Evolutionary conservation across 2,797 vertebrate species (phyloP).

Genomic region (Mionectes olivaceus): DNA sequence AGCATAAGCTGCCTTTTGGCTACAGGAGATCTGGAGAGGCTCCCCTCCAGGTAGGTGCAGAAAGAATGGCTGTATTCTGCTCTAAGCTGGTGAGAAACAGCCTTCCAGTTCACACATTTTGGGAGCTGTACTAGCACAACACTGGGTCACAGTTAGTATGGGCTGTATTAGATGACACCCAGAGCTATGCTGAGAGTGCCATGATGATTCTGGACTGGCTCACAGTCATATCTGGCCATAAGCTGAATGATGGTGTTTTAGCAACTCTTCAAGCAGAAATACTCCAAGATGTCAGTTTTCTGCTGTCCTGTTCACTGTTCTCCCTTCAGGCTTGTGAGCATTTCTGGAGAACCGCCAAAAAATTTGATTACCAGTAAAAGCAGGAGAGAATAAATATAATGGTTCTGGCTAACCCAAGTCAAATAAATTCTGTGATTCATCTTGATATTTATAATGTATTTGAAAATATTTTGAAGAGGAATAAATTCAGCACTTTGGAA

Average conservation of each 20-base stretch:
- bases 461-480: slow-evolving; percentile 58
- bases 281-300: neutral
- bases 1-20: neutral
- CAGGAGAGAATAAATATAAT: slow-evolving; percentile 7
- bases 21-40: neutral
- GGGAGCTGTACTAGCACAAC: neutral
- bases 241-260: neutral
- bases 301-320: neutral
- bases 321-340: neutral
- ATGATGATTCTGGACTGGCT: neutral
- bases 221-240: neutral
- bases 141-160: neutral
- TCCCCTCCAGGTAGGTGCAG: neutral
- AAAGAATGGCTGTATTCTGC: neutral
- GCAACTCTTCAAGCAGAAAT: neutral
- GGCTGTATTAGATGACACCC: neutral
- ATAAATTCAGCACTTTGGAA: slow-evolving; percentile 23
- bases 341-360: slow-evolving; percentile 1
- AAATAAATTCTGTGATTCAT: slow-evolving; percentile 33
- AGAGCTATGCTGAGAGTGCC: neutral
- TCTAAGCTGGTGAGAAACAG: neutral
- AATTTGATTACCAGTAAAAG: neutral
- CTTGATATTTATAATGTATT: slow-evolving; percentile 15
- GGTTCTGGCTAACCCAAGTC: neutral
- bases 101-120: rapidly evolving